Conservation (phyloP, 2,888 invertebrate species). For the Oxystoma pomonae region DNA sequence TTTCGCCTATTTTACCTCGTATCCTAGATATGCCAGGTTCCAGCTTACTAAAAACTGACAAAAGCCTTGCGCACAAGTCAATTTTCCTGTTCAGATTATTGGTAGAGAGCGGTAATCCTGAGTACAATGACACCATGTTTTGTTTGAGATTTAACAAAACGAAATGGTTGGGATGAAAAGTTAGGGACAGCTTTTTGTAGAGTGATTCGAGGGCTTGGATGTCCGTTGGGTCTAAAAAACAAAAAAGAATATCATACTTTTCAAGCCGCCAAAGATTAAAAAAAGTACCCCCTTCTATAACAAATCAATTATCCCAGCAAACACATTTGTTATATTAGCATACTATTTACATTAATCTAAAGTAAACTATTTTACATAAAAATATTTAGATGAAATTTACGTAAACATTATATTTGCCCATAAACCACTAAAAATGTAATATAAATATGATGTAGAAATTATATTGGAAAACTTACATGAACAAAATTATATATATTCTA, state of each 20-base stretch:
- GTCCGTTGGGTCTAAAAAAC: slow-evolving; percentile 49
- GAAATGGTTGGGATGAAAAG: slow-evolving; percentile 65
- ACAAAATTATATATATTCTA: no score
- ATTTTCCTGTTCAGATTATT: slow-evolving; percentile 58
- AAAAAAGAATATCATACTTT: slow-evolving; percentile 16
- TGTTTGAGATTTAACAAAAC: slow-evolving; percentile 67
- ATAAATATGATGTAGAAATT: no score
- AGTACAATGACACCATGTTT: slow-evolving; percentile 56
- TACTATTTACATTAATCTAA: no score
- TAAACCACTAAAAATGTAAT: no score
- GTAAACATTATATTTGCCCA: no score
- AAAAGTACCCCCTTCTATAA: no score
- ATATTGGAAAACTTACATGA: no score
- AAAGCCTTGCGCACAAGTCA: slow-evolving; percentile 60
- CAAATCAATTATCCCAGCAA: no score
- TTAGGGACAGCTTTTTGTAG: slow-evolving; percentile 50
- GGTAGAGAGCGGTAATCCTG: slow-evolving; percentile 32
- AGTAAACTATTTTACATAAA: no score
- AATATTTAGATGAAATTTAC: no score
- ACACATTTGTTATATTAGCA: no score
- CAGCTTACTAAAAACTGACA: slow-evolving; percentile 60
- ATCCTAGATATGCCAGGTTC: slow-evolving; percentile 69
- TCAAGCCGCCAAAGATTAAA: no score
- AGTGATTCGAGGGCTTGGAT: slow-evolving; percentile 46
- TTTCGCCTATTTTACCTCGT: slow-evolving; percentile 51